A percentile compares a stretch with the other conserved stretches of the same genome.
Evolutionary conservation across 2,797 vertebrate species (phyloP).

Genomic region (Clamator glandarius): DNA sequence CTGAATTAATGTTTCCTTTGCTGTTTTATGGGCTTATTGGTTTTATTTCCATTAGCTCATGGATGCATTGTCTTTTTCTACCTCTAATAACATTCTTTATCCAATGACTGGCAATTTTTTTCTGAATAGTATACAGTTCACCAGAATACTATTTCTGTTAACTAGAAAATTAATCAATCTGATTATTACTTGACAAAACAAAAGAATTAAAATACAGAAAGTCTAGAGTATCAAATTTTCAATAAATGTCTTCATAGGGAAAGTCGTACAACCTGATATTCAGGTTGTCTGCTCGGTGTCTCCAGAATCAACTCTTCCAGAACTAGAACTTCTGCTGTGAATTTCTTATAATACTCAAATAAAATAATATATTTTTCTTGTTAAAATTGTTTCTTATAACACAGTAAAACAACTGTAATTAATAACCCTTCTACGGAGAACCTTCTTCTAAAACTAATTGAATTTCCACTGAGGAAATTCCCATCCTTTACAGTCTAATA

Average conservation of each 20-base stretch:
- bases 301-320: background rate
- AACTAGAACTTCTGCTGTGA: background rate
- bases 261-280: background rate
- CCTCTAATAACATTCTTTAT: constrained; percentile 55
- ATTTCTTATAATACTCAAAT: background rate
- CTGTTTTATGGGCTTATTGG: constrained; percentile 72
- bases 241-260: background rate
- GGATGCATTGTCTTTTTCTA: constrained; percentile 49
- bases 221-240: background rate
- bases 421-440: background rate
- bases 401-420: background rate
- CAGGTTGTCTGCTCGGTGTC: background rate
- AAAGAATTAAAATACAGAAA: constrained; percentile 15
- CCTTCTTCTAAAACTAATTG: background rate
- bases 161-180: constrained; percentile 55
- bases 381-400: background rate
- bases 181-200: constrained; percentile 41
- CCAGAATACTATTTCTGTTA: constrained; percentile 21
- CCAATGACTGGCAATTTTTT: constrained; percentile 24
- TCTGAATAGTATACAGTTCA: constrained; percentile 26
- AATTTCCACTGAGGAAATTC: background rate
- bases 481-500: background rate
- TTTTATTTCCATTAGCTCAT: constrained; percentile 75
- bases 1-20: constrained; percentile 78
- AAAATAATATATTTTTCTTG: background rate